These are phyloP conservation scores for Scartelaos histophorus DNA, from an alignment of 2,113 vertebrate species.

Conservation along the genomic window DNA sequence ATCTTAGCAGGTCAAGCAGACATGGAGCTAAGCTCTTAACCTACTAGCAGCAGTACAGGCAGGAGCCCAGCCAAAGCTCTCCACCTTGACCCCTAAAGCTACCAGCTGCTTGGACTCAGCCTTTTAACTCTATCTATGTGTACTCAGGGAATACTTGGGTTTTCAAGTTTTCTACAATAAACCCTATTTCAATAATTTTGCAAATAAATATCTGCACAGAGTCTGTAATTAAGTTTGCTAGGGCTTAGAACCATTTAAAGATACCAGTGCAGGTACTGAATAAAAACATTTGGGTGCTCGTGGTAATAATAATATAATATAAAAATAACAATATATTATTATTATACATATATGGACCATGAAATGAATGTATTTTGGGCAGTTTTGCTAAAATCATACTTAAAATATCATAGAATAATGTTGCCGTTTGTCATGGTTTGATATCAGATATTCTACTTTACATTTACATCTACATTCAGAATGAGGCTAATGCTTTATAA, in stretches of 20 bases:
- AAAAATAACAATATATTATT: too few relatives aligned
- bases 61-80: conserved; percentile 12
- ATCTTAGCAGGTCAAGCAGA: conserved; percentile 58
- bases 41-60: conserved; percentile 13
- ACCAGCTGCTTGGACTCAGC: conserved; percentile 21
- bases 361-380: too few relatives aligned
- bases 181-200: not conserved
- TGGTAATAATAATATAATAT: too few relatives aligned
- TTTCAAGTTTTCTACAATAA: not conserved
- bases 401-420: too few relatives aligned
- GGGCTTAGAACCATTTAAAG: too few relatives aligned
- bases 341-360: too few relatives aligned
- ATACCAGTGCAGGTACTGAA: too few relatives aligned
- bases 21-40: conserved; percentile 55
- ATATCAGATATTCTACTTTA: not conserved
- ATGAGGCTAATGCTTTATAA: not conserved
- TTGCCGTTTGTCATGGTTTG: not conserved
- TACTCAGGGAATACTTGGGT: not conserved
- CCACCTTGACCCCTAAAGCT: conserved; percentile 31
- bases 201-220: too few relatives aligned
- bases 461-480: not conserved
- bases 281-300: too few relatives aligned
- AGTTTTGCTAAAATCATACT: too few relatives aligned
- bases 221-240: too few relatives aligned
- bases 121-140: conserved; percentile 2